These are phyloP conservation scores for Heliornis fulica DNA, from an alignment of 2,113 vertebrate species.

Conservation along the genomic window DNA sequence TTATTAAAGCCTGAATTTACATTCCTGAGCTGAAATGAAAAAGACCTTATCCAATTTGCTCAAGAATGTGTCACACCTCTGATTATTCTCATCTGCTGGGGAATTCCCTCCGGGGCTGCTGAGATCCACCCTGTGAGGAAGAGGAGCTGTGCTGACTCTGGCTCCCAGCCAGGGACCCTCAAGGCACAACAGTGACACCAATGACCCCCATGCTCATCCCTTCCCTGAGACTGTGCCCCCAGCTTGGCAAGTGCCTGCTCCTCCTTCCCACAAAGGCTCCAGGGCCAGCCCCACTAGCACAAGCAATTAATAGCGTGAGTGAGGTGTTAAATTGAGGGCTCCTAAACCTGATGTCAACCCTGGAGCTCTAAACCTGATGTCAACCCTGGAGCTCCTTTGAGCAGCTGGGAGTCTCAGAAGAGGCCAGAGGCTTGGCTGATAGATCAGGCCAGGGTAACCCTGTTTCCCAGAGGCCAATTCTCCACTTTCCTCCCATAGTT, in stretches of 20 bases:
- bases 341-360: too few relatives aligned
- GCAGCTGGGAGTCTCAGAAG: background rate
- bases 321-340: background rate
- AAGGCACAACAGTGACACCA: background rate
- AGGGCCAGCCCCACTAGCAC: background rate
- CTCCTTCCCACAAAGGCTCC: background rate
- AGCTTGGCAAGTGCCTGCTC: background rate
- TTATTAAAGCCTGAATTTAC: background rate
- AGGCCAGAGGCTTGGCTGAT: background rate
- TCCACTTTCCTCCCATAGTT: background rate
- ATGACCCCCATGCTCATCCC: background rate
- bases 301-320: background rate
- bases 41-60: background rate
- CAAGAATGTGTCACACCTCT: background rate
- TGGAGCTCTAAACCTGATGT: background rate
- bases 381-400: background rate
- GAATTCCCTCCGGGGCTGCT: background rate
- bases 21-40: background rate
- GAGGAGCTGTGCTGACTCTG: background rate
- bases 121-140: background rate
- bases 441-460: background rate
- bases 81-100: background rate
- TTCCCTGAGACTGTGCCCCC: background rate
- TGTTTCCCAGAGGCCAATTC: background rate
- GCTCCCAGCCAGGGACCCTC: background rate